Conservation (phyloP, 2,113 vertebrate genomes). For the Emydocephalus ijimae region DNA sequence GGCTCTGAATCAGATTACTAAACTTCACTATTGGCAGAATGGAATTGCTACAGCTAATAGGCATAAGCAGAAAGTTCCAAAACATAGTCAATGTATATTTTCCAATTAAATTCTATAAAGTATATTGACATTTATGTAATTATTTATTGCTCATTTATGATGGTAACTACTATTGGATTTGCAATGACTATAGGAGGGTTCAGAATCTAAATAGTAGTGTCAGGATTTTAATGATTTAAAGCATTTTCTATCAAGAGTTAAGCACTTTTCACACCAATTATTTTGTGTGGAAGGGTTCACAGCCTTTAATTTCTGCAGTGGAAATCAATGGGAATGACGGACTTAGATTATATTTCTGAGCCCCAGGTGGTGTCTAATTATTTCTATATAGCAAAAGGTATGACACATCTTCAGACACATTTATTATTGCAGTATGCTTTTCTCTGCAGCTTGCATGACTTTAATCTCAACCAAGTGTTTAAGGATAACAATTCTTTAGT, state of each 20-base stretch:
- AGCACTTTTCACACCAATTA: conserved; percentile 6
- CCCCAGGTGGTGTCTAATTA: neutral
- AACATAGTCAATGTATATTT: neutral
- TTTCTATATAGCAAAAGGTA: neutral
- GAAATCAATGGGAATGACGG: conserved; percentile 9
- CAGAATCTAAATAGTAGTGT: neutral
- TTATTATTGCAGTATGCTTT: neutral
- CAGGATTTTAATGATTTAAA: neutral
- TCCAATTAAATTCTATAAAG: conserved; percentile 1
- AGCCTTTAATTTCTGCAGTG: neutral
- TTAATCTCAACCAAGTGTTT: neutral
- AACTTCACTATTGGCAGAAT: neutral
- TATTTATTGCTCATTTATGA: conserved; percentile 4
- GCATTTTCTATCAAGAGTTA: neutral
- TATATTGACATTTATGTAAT: neutral
- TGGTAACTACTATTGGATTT: conserved; percentile 10
- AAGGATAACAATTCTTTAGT: neutral
- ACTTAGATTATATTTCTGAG: neutral
- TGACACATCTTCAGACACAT: no score
- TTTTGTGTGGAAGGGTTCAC: neutral
- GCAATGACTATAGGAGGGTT: neutral
- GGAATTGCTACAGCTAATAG: neutral
- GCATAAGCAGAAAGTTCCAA: neutral
- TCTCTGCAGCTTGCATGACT: neutral
- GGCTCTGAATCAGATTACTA: neutral